Conservation (phyloP, 2,113 vertebrate genomes). For the Indri indri region DNA sequence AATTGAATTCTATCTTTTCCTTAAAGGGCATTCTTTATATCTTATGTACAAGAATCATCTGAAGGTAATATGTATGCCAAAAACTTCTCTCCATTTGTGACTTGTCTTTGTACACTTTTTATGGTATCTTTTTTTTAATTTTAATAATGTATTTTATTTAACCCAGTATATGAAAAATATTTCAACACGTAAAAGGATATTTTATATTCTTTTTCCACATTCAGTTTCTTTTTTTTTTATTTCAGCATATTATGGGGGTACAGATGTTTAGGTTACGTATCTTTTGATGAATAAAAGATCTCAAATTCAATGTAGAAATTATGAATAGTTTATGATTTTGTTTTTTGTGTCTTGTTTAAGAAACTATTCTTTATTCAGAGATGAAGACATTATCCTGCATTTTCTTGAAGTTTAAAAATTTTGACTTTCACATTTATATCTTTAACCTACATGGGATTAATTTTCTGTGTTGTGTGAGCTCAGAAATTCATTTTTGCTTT, state of each 20-base stretch:
- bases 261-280: too few relatives aligned
- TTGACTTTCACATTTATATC: neutral
- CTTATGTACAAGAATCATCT: neutral
- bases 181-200: too few relatives aligned
- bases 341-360: constrained; percentile 21
- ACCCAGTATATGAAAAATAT: too few relatives aligned
- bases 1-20: neutral
- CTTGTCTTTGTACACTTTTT: neutral
- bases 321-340: neutral
- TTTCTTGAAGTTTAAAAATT: neutral
- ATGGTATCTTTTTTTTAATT: neutral
- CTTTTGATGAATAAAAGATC: constrained; percentile 35
- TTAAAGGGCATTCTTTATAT: neutral
- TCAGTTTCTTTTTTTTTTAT: too few relatives aligned
- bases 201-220: too few relatives aligned
- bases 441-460: neutral
- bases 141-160: too few relatives aligned
- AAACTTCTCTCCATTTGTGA: neutral
- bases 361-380: constrained; percentile 29
- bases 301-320: neutral
- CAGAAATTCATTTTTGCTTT: neutral
- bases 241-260: too few relatives aligned
- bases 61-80: neutral
- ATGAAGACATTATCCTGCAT: neutral
- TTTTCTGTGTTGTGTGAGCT: neutral